Percentiles rank a stretch among this genome's conserved stretches.
phyloP scores from a whole-genome alignment of 2,888 invertebrate species.

The Aphidius colemani region DNA sequence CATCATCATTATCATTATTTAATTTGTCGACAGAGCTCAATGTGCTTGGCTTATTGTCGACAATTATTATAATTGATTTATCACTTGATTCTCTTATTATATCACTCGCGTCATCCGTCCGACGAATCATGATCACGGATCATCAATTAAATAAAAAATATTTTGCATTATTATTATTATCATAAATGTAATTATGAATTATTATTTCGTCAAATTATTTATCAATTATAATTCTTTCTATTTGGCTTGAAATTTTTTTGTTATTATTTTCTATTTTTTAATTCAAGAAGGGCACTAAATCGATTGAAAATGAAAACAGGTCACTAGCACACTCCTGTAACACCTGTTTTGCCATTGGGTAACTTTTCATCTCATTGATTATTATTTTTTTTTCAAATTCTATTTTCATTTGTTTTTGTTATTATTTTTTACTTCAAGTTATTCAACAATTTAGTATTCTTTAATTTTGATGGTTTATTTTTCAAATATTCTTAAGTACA shows the following conservation, averaged over 20 bases:
- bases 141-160: constrained; percentile 41
- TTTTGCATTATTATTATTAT: constrained; percentile 49
- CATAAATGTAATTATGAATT: neutral
- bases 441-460: neutral
- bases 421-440: neutral
- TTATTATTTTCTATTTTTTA: neutral
- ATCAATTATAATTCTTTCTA: constrained; percentile 1
- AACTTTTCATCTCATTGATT: too few relatives aligned
- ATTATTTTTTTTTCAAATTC: too few relatives aligned
- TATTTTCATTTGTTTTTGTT: too few relatives aligned
- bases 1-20: constrained; percentile 34
- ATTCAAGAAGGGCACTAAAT: constrained; percentile 17
- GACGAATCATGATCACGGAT: constrained; percentile 57
- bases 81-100: constrained; percentile 45
- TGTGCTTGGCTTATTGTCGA: constrained; percentile 12
- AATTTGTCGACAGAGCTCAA: constrained; percentile 20
- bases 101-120: constrained; percentile 50
- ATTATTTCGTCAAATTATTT: constrained; percentile 15
- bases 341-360: constrained; percentile 23
- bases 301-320: constrained; percentile 27
- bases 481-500: too few relatives aligned
- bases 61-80: constrained; percentile 20
- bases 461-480: too few relatives aligned
- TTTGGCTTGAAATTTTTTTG: neutral
- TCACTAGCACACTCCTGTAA: constrained; percentile 28